Evolutionary conservation across 2,797 vertebrate genomes (phyloP).

Genomic region (Enteromius thamalakanensis): DNA sequence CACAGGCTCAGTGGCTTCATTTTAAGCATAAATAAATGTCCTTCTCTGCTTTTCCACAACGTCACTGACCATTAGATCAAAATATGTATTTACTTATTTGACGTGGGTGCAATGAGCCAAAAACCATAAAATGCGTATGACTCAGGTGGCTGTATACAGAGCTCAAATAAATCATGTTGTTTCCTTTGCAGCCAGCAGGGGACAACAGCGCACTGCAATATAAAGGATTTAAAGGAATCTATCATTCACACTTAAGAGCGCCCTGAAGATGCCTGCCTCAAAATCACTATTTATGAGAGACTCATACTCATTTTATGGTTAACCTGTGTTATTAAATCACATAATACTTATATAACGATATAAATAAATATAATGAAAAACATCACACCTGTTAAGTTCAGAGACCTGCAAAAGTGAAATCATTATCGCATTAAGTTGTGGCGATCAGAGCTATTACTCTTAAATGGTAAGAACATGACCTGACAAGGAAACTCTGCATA

Average conservation of each 20-base stretch:
- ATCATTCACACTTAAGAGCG: background rate
- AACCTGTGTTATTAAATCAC: background rate
- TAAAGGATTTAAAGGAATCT: background rate
- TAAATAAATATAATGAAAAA: background rate
- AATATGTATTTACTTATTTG: background rate
- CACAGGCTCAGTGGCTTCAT: too few relatives aligned
- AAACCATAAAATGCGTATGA: background rate
- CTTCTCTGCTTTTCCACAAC: background rate
- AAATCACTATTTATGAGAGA: background rate
- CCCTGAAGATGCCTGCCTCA: slow-evolving; percentile 6
- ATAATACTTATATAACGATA: background rate
- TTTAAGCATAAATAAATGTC: too few relatives aligned
- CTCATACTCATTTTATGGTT: background rate
- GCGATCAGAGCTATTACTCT: background rate
- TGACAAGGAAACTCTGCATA: background rate
- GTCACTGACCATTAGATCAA: background rate
- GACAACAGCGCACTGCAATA: slow-evolving; percentile 1
- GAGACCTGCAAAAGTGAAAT: background rate
- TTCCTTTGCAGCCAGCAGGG: slow-evolving; percentile 3
- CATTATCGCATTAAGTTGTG: background rate
- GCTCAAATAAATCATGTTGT: background rate
- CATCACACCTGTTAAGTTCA: background rate
- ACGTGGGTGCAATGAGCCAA: background rate
- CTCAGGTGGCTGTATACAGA: background rate
- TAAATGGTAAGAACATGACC: background rate